Conservation (phyloP, 2,888 invertebrate species). For the Brachypalpus laphriformis region DNA sequence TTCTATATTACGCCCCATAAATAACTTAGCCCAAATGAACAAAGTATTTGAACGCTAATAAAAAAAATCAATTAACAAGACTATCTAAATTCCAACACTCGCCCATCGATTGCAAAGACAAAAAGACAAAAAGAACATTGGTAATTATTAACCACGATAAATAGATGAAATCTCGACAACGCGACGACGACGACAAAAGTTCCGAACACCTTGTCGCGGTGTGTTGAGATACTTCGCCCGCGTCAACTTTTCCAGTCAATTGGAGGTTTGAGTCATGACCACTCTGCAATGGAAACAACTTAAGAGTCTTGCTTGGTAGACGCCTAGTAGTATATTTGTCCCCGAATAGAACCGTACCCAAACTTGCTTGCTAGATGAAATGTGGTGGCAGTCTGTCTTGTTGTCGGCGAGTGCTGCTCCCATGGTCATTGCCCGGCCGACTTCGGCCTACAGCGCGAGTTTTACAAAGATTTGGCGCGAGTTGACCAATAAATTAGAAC, state of each 20-base stretch:
- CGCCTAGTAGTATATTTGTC: constrained; percentile 50
- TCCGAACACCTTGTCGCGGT: constrained; percentile 21
- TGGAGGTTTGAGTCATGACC: constrained; percentile 70
- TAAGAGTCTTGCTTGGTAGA: constrained; percentile 32
- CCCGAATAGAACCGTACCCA: constrained; percentile 51
- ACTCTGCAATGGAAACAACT: constrained; percentile 13
- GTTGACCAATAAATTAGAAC: constrained; percentile 72
- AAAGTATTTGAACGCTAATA: background rate
- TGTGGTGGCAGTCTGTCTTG: constrained; percentile 50
- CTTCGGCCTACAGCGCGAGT: constrained; percentile 37
- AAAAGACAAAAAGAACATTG: constrained; percentile 56
- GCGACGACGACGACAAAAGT: constrained; percentile 38
- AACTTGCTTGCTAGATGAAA: constrained; percentile 42
- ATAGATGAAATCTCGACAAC: constrained; percentile 58
- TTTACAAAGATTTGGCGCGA: constrained; percentile 64
- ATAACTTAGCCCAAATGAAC: constrained; percentile 46
- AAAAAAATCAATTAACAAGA: constrained; percentile 56
- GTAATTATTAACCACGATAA: constrained; percentile 42
- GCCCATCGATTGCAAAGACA: constrained; percentile 7
- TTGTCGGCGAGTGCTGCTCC: constrained; percentile 52
- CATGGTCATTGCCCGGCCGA: constrained; percentile 70
- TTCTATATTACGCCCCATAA: constrained; percentile 37
- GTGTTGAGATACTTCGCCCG: constrained; percentile 39
- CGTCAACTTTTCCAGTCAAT: constrained; percentile 57
- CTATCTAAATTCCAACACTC: constrained; percentile 72